phyloP scores from a whole-genome alignment of 2,113 vertebrate genomes.

The Myocastor coypus region DNA sequence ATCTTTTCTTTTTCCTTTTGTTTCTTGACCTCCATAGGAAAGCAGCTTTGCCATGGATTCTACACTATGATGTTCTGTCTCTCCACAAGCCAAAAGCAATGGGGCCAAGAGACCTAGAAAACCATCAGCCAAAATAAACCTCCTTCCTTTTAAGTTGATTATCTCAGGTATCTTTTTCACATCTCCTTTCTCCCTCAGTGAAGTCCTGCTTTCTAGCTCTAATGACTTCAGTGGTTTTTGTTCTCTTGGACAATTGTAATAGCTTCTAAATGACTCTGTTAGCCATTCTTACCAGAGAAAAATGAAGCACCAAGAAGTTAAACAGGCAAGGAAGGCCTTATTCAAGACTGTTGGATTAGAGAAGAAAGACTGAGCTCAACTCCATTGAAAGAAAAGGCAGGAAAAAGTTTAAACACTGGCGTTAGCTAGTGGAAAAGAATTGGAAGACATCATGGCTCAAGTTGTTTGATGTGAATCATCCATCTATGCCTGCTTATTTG shows the following conservation, averaged over 20 bases:
- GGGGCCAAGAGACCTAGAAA: neutral
- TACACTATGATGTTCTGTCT: neutral
- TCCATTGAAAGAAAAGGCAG: neutral
- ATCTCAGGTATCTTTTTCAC: neutral
- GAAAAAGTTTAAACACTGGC: neutral
- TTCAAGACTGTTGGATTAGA: neutral
- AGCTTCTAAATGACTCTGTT: conserved; percentile 22
- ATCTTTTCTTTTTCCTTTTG: neutral
- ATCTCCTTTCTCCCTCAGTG: neutral
- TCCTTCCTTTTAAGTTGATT: neutral
- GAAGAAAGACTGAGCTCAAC: neutral
- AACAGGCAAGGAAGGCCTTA: neutral
- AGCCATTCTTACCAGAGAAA: neutral
- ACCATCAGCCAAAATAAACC: neutral
- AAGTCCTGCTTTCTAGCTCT: neutral
- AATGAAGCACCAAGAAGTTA: neutral
- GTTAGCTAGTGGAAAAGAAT: neutral
- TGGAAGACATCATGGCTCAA: neutral
- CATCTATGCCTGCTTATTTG: neutral
- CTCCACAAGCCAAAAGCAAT: neutral
- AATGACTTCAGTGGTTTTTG: neutral
- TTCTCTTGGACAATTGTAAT: neutral
- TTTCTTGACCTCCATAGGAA: neutral
- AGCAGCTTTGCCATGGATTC: neutral
- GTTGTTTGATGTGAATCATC: neutral